Conservation (phyloP, 2,797 vertebrate genomes). For the Simalia tracyae region DNA sequence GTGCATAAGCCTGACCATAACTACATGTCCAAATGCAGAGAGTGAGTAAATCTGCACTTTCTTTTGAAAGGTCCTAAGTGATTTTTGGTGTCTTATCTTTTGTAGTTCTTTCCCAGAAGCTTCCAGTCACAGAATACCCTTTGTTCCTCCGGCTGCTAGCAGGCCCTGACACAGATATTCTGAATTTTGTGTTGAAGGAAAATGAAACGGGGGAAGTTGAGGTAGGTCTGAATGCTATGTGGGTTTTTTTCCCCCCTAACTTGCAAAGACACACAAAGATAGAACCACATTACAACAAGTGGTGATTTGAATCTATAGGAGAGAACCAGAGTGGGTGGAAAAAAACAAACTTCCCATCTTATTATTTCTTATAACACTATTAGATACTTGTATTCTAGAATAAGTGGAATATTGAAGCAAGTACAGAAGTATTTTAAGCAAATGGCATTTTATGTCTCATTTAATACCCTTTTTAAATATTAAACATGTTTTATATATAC, state of each 20-base stretch:
- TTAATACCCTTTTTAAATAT: neutral
- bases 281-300: neutral
- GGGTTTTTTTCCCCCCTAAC: neutral
- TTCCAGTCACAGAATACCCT: conserved; percentile 83
- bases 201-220: conserved; percentile 94
- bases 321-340: fast-evolving
- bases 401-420: neutral
- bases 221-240: conserved; percentile 69
- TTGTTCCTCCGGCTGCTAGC: conserved; percentile 87
- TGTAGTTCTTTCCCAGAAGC: conserved; percentile 91
- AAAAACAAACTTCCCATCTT: neutral
- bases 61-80: neutral
- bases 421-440: neutral
- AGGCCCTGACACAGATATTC: conserved; percentile 83
- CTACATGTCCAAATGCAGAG: neutral
- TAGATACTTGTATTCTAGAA: neutral
- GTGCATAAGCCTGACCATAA: neutral
- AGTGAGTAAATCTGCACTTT: neutral
- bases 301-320: fast-evolving
- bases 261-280: fast-evolving
- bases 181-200: conserved; percentile 95
- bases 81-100: conserved; percentile 4
- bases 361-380: neutral
- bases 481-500: neutral
- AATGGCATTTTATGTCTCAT: neutral